phyloP scores from a whole-genome alignment of 2,797 vertebrate species.

The Sebastes oblongus region DNA sequence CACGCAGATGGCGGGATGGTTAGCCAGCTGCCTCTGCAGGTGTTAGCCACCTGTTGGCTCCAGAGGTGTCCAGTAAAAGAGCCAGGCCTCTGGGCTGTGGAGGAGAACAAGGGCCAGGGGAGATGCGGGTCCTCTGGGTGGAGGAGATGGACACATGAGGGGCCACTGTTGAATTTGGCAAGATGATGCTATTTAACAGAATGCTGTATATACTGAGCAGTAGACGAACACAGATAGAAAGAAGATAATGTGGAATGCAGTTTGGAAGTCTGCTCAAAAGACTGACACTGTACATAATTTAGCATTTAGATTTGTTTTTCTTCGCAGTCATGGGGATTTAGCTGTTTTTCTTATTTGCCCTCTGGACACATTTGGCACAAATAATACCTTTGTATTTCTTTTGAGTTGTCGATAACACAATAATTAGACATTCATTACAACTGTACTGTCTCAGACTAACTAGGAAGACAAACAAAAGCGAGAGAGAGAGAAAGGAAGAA shows the following conservation, averaged over 20 bases:
- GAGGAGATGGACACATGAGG: background rate
- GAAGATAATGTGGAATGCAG: background rate
- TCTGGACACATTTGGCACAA: background rate
- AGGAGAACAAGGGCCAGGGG: background rate
- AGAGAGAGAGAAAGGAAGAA: background rate
- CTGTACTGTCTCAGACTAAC: background rate
- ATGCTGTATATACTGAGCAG: background rate
- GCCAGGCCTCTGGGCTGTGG: conserved; percentile 9
- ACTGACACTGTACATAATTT: background rate
- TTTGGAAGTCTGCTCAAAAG: background rate
- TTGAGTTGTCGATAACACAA: background rate
- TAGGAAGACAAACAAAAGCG: background rate
- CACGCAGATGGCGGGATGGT: conserved; percentile 7
- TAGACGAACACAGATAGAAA: background rate
- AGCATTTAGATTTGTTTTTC: background rate
- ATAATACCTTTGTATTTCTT: background rate
- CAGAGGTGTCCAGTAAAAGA: conserved; percentile 3
- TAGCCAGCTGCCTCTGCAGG: conserved; percentile 27
- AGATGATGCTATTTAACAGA: background rate
- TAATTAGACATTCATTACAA: background rate
- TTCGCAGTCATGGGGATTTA: background rate
- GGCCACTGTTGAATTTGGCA: conserved; percentile 27
- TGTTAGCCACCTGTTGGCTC: conserved; percentile 19
- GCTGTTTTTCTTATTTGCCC: background rate
- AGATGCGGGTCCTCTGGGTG: background rate